Conservation (phyloP, 2,797 vertebrate genomes). For the Periophthalmus magnuspinnatus region DNA sequence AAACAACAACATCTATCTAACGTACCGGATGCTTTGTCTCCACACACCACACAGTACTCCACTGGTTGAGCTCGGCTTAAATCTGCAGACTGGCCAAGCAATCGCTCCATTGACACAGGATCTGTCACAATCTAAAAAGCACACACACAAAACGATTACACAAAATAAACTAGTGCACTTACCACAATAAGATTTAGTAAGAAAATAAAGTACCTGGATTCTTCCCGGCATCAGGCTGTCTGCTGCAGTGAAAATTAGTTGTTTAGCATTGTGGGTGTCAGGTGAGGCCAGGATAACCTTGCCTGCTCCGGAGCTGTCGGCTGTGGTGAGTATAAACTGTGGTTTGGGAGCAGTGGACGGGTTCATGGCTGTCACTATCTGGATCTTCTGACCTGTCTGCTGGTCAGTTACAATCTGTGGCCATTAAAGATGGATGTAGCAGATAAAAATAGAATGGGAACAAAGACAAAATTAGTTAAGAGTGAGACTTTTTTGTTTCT, state of each 20-base stretch:
- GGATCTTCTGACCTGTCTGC: constrained; percentile 96
- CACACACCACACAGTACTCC: constrained; percentile 97
- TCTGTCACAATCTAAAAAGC: constrained; percentile 91
- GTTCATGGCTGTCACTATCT: constrained; percentile 94
- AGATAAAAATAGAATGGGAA: constrained; percentile 16
- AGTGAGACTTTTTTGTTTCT: background rate
- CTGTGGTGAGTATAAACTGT: constrained; percentile 93
- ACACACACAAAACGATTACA: background rate
- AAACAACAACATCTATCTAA: background rate
- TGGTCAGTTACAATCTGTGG: constrained; percentile 95
- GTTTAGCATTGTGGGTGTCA: constrained; percentile 87
- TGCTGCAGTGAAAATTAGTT: constrained; percentile 93
- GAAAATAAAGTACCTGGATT: constrained; percentile 86
- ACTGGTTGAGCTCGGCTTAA: constrained; percentile 89
- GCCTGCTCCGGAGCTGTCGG: constrained; percentile 88
- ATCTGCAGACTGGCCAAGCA: constrained; percentile 90
- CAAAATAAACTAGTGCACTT: background rate
- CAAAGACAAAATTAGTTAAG: background rate
- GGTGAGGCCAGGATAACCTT: constrained; percentile 95
- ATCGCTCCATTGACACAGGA: constrained; percentile 91
- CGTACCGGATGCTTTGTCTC: constrained; percentile 97
- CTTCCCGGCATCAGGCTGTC: constrained; percentile 93
- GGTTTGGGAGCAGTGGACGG: constrained; percentile 86
- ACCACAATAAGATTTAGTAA: background rate
- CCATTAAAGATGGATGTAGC: constrained; percentile 12